Evolutionary conservation across 2,888 invertebrate genomes (phyloP).

Genomic region (Tipula confusa): DNA sequence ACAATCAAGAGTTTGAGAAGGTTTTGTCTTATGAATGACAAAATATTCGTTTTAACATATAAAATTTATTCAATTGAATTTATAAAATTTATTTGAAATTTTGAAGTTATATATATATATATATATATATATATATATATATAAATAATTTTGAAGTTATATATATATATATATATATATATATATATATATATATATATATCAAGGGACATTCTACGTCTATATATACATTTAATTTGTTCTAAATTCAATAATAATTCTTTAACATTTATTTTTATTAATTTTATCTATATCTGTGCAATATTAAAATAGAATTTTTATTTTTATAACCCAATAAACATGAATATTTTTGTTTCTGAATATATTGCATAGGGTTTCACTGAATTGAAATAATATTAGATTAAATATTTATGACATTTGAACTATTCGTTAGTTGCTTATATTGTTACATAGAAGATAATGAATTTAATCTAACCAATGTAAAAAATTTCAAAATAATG

Average conservation of each 20-base stretch:
- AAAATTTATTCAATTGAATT: slow-evolving; percentile 25
- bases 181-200: too few species aligned
- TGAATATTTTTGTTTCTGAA: background rate
- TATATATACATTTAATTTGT: background rate
- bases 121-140: too few species aligned
- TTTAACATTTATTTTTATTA: background rate
- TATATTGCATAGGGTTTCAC: background rate
- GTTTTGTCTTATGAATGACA: background rate
- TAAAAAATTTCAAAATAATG: too few species aligned
- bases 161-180: too few species aligned
- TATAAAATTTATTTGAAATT: background rate
- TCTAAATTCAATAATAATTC: slow-evolving; percentile 6
- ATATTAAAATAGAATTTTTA: background rate
- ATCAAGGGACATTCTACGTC: background rate
- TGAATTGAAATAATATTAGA: background rate
- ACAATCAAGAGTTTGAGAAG: background rate
- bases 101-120: background rate
- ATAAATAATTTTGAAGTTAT: too few species aligned
- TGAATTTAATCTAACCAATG: too few species aligned
- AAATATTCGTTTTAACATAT: background rate
- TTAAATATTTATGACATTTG: background rate
- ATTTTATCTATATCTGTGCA: background rate
- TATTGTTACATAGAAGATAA: too few species aligned
- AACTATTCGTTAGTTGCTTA: too few species aligned
- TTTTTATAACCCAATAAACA: background rate